Evolutionary conservation across 2,888 invertebrate species (phyloP).

Genomic region (Phymatocera aterrima): DNA sequence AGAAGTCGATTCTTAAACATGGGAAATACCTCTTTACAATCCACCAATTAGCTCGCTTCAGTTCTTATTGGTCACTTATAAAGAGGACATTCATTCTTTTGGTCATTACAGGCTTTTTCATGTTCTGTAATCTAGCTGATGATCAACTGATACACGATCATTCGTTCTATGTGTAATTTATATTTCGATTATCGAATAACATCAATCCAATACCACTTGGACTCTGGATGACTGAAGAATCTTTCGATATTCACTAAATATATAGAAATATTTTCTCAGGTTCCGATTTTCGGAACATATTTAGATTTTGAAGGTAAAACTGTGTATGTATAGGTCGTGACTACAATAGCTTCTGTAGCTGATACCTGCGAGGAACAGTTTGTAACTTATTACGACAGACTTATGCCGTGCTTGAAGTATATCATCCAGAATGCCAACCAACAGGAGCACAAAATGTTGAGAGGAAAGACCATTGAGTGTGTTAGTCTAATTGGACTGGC

Average conservation of each 20-base stretch:
- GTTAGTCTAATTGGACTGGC: slow-evolving; percentile 97
- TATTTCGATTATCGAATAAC: not conserved
- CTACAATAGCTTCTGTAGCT: slow-evolving; percentile 98
- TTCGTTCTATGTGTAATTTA: not conserved
- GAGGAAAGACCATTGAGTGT: slow-evolving; percentile 99
- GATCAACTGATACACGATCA: slow-evolving; percentile 23
- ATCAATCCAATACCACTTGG: no score
- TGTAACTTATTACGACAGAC: slow-evolving; percentile 93
- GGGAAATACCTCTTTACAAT: slow-evolving; percentile 26
- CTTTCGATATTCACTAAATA: no score
- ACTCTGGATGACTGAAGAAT: no score
- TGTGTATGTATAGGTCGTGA: slow-evolving; percentile 86
- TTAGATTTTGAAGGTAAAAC: not conserved
- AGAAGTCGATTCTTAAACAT: not conserved
- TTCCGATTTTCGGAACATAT: not conserved
- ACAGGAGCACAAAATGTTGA: slow-evolving; percentile 90
- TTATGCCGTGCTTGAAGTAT: slow-evolving; percentile 95
- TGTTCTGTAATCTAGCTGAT: not conserved
- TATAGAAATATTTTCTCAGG: no score
- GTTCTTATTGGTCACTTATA: slow-evolving; percentile 35
- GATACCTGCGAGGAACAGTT: slow-evolving; percentile 99
- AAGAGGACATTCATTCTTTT: slow-evolving; percentile 38
- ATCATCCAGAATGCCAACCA: slow-evolving; percentile 96
- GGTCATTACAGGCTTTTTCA: slow-evolving; percentile 5
- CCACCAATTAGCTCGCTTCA: slow-evolving; percentile 36